Percentiles rank a stretch among this genome's conserved stretches.
phyloP scores from a whole-genome alignment of 2,888 invertebrate genomes.

The Hyalella azteca region DNA sequence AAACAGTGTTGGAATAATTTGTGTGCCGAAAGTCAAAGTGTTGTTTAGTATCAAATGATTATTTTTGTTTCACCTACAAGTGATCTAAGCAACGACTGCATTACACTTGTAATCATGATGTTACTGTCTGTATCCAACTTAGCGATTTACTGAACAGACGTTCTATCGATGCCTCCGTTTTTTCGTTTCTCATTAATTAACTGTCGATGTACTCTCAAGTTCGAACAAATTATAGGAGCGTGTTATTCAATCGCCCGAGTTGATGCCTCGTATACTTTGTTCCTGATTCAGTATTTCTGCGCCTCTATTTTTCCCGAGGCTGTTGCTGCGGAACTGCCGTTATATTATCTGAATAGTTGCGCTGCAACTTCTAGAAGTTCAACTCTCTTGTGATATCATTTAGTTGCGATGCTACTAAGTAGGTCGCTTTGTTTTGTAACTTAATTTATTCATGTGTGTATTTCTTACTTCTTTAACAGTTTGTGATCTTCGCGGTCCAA shows the following conservation, averaged over 20 bases:
- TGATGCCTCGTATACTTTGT: no score
- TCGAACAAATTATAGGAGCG: not conserved
- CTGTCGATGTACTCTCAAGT: not conserved
- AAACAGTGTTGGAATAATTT: no score
- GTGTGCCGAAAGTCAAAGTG: no score
- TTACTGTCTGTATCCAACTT: no score
- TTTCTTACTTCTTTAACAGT: not conserved
- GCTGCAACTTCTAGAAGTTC: not conserved
- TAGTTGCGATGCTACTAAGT: not conserved
- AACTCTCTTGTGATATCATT: slow-evolving; percentile 6
- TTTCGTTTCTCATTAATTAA: not conserved
- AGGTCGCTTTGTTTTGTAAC: not conserved
- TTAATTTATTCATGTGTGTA: not conserved
- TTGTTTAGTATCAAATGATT: no score
- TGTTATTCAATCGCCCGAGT: no score
- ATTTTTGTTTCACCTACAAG: no score
- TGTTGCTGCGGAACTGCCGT: not conserved
- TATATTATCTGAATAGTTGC: not conserved
- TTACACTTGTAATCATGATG: no score
- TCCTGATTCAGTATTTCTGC: not conserved
- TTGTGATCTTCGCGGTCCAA: not conserved
- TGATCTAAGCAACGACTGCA: no score
- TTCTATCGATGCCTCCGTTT: no score
- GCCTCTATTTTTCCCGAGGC: not conserved
- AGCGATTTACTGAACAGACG: no score